phyloP scores from a whole-genome alignment of 2,888 invertebrate genomes.

The Hemicrepidius hirtus region DNA sequence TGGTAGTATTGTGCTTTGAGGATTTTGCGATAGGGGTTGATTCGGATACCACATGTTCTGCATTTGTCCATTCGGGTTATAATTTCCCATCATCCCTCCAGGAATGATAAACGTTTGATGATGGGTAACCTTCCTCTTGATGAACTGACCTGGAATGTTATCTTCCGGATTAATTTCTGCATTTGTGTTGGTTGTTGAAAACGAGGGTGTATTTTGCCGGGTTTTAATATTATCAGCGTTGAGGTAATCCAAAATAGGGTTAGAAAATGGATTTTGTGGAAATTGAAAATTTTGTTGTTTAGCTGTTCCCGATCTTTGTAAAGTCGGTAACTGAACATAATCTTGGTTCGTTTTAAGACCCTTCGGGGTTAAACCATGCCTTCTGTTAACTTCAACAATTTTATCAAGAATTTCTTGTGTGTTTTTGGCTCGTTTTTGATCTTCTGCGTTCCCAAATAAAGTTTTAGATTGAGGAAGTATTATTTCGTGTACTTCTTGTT shows the following conservation, averaged over 20 bases:
- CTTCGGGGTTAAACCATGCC: slow-evolving; percentile 66
- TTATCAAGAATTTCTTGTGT: slow-evolving; percentile 74
- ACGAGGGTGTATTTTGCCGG: slow-evolving; percentile 19
- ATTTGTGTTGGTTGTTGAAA: slow-evolving; percentile 42
- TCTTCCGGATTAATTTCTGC: slow-evolving; percentile 60
- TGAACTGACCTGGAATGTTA: slow-evolving; percentile 64
- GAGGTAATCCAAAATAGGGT: slow-evolving; percentile 67
- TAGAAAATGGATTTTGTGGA: slow-evolving; percentile 61
- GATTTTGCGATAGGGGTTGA: neutral
- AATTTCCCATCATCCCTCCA: neutral
- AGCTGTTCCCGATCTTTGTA: neutral
- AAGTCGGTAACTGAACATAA: neutral
- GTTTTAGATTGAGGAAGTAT: slow-evolving; percentile 27
- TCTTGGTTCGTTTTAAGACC: slow-evolving; percentile 7
- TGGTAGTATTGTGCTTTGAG: neutral
- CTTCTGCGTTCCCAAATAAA: neutral
- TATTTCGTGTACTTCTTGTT: slow-evolving; percentile 60
- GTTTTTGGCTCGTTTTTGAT: slow-evolving; percentile 27
- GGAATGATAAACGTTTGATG: slow-evolving; percentile 66
- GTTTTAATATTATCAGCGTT: slow-evolving; percentile 49
- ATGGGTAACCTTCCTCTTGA: slow-evolving; percentile 68
- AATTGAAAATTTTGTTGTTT: slow-evolving; percentile 59
- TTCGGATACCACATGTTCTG: slow-evolving; percentile 1
- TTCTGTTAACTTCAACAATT: slow-evolving; percentile 75
- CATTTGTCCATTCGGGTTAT: neutral